Base-by-base conservation (phyloP, 2,113 vertebrate genomes). In the Falco punctatus region DNA sequence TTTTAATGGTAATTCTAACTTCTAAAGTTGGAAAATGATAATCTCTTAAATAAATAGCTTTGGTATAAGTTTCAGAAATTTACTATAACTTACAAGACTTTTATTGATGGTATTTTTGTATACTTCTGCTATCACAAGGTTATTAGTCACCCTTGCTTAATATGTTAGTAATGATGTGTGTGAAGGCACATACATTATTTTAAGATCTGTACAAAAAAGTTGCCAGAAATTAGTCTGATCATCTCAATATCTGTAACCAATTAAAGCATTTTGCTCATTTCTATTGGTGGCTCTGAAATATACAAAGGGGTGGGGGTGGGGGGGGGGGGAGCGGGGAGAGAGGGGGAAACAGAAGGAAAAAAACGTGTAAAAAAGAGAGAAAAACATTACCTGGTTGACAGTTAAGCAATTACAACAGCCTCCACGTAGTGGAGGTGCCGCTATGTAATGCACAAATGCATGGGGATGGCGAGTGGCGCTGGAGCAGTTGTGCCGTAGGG, bases 401-500 rank as follows among this genome's bases (percentile, higher is more conserved):
- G n/a, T 13, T 46, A 46, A 54, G 15, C 73, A 72, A 79, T 62
- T 77, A 80, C 91, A 92, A 11, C 51, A 33, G 28, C 57, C 10
- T 32, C 16, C n/a, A 21, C 2, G 1, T 28, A 46, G 24, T 0
- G 4, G 5, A 20, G 26, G 32, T 33, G 74, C 38, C n/a, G 38
- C 30, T 83, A 15, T 6, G 67, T 21, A 52, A 13, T 4, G 17
- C 30, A 59, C 0, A 3, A 48, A 24, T 1, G 40, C 1, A 9
- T 32, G 70, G 71, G 42, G 71, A 5, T 5, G 59, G 65, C 2
- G 11, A 54, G 44, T 26, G 14, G 52, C 2, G 2, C 57, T 64
- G 49, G 44, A 13, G 52, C 1, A 1, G 64, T n/a, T 58, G 40
- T 57, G 64, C 70, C 1, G 0, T 5, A 35, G 54, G 27, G 30